Evolutionary conservation across 1,140 invertebrate species (phyloP).

Genomic region (Megalonaias nervosa): DNA sequence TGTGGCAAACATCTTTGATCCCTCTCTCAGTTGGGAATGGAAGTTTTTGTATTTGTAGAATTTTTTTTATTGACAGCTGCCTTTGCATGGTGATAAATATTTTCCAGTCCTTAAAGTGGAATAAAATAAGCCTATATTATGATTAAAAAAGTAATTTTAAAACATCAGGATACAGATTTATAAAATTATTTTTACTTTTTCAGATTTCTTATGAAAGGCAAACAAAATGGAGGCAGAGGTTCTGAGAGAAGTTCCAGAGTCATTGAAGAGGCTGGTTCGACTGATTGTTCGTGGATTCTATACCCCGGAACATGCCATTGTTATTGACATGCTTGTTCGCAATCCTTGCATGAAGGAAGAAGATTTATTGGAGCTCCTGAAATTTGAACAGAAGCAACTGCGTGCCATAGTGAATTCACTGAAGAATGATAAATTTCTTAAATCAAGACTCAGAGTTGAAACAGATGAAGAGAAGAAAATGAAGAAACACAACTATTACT

Average conservation of each 20-base stretch:
- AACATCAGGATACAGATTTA: too few relatives aligned
- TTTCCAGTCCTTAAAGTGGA: too few relatives aligned
- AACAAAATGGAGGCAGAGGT: conserved; percentile 58
- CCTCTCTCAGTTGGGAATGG: too few relatives aligned
- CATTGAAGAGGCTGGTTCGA: conserved; percentile 88
- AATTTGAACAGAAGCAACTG: conserved; percentile 96
- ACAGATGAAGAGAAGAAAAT: conserved; percentile 96
- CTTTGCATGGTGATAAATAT: too few relatives aligned
- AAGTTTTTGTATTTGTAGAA: too few relatives aligned
- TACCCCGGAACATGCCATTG: conserved; percentile 91
- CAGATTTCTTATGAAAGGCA: not conserved
- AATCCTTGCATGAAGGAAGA: conserved; percentile 99
- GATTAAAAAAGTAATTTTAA: too few relatives aligned
- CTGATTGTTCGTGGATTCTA: conserved; percentile 95
- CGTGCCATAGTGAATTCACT: conserved; percentile 88
- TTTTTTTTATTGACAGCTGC: too few relatives aligned
- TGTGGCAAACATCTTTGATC: too few relatives aligned
- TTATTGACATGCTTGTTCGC: conserved; percentile 94
- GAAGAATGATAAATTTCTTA: conserved; percentile 95
- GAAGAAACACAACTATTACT: conserved; percentile 97
- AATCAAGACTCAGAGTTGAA: conserved; percentile 92
- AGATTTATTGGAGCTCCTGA: conserved; percentile 92
- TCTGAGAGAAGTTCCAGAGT: conserved; percentile 65
- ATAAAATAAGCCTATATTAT: too few relatives aligned
- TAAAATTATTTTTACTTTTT: too few relatives aligned